phyloP scores from a whole-genome alignment of 2,888 invertebrate species.

The Agriopis leucophaearia region DNA sequence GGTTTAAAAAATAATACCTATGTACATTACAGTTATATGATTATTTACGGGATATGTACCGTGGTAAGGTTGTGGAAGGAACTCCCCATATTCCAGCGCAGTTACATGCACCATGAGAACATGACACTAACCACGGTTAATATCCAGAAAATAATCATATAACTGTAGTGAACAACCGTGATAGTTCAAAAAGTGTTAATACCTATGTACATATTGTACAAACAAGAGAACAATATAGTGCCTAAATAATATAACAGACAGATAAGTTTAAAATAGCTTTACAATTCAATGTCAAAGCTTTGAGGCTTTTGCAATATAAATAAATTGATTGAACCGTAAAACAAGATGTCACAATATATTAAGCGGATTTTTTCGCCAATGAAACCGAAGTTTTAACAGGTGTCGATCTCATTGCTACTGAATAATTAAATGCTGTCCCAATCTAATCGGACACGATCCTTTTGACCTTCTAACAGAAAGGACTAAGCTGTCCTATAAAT shows the following conservation, averaged over 20 bases:
- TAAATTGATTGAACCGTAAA: conserved; percentile 29
- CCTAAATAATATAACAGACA: too few relatives aligned
- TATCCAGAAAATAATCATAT: too few relatives aligned
- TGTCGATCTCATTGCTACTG: conserved; percentile 53
- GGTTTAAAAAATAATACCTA: too few relatives aligned
- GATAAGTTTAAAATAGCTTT: conserved; percentile 2
- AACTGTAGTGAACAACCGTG: too few relatives aligned
- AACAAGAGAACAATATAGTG: neutral
- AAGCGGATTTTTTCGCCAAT: conserved; percentile 41
- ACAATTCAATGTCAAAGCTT: conserved; percentile 27
- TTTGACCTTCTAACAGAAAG: conserved; percentile 49
- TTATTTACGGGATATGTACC: too few relatives aligned
- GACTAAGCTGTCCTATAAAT: conserved; percentile 48
- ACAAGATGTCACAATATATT: conserved; percentile 11
- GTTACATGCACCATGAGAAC: too few relatives aligned
- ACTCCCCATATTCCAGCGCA: too few relatives aligned
- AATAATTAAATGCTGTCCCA: conserved; percentile 58
- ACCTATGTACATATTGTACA: too few relatives aligned
- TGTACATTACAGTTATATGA: too few relatives aligned
- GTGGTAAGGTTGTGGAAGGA: too few relatives aligned
- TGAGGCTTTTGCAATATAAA: conserved; percentile 22
- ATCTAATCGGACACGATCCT: conserved; percentile 48
- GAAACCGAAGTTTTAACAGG: conserved; percentile 54
- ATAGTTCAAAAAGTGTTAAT: too few relatives aligned
- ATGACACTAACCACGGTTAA: too few relatives aligned